A percentile compares a stretch with the other conserved stretches of the same genome.
Evolutionary conservation across 2,113 vertebrate genomes (phyloP).

Genomic region (Marmota monax): DNA sequence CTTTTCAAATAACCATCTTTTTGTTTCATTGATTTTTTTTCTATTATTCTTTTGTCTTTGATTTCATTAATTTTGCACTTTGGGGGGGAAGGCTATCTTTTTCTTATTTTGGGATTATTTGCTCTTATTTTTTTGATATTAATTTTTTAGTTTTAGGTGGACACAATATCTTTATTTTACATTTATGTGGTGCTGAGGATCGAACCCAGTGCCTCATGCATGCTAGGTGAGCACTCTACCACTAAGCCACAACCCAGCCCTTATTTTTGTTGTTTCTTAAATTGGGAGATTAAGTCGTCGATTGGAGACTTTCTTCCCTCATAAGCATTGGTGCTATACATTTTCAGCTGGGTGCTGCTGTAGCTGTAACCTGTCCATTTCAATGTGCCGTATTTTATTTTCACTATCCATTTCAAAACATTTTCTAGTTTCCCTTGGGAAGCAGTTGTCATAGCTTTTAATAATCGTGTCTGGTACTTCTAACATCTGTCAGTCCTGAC

Average conservation of each 20-base stretch:
- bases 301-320: background rate
- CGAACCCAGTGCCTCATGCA: too few species aligned
- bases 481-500: background rate
- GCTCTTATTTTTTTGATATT: background rate
- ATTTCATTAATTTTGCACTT: background rate
- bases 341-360: background rate
- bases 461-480: background rate
- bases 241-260: background rate
- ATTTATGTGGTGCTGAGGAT: too few species aligned
- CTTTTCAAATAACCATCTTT: background rate
- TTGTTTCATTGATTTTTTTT: background rate
- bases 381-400: background rate
- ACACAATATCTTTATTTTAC: too few species aligned
- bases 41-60: background rate
- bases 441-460: background rate
- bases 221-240: too few species aligned
- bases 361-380: background rate
- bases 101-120: background rate
- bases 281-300: background rate
- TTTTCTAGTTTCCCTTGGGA: conserved; percentile 2
- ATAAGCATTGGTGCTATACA: background rate
- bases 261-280: conserved; percentile 3
- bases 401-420: background rate
- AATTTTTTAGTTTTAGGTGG: too few species aligned
- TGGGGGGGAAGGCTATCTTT: background rate